phyloP scores from a whole-genome alignment of 1,140 invertebrate genomes.

The Arctopsyche grandis region DNA sequence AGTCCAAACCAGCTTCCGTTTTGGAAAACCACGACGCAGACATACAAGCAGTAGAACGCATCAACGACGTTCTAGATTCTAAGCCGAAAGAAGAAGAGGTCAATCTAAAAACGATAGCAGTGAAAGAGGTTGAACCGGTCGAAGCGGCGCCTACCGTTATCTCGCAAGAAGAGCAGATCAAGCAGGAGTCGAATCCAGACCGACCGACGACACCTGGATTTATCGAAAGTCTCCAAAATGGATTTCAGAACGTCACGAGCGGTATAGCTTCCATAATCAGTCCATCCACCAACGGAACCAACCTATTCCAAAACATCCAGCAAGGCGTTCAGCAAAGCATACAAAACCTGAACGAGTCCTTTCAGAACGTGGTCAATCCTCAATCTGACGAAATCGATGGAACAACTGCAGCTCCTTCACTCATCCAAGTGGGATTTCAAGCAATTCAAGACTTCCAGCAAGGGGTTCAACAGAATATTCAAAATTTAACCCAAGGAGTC shows the following conservation, averaged over 20 bases:
- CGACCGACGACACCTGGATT: conserved; percentile 9
- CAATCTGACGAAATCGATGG: neutral
- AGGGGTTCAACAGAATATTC: conserved; percentile 33
- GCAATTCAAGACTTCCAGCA: conserved; percentile 44
- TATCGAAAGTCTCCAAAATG: conserved; percentile 43
- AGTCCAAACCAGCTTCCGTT: conserved; percentile 4
- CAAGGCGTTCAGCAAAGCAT: conserved; percentile 40
- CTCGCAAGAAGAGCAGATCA: neutral
- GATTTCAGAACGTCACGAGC: conserved; percentile 36
- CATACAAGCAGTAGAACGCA: neutral
- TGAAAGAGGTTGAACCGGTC: neutral
- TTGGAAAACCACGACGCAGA: conserved; percentile 36
- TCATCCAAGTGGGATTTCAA: neutral
- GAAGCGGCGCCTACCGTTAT: neutral
- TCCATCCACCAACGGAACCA: conserved; percentile 4
- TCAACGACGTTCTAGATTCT: neutral
- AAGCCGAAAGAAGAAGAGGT: neutral
- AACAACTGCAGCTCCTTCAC: too few relatives aligned
- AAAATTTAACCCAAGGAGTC: conserved; percentile 40
- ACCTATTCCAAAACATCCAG: conserved; percentile 44
- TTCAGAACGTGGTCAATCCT: conserved; percentile 50
- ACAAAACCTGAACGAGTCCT: conserved; percentile 46
- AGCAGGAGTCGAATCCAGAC: conserved; percentile 22
- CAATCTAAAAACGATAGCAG: neutral
- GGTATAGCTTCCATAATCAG: conserved; percentile 38